phyloP scores from a whole-genome alignment of 2,797 vertebrate species.

The Enteromius mattozi region DNA sequence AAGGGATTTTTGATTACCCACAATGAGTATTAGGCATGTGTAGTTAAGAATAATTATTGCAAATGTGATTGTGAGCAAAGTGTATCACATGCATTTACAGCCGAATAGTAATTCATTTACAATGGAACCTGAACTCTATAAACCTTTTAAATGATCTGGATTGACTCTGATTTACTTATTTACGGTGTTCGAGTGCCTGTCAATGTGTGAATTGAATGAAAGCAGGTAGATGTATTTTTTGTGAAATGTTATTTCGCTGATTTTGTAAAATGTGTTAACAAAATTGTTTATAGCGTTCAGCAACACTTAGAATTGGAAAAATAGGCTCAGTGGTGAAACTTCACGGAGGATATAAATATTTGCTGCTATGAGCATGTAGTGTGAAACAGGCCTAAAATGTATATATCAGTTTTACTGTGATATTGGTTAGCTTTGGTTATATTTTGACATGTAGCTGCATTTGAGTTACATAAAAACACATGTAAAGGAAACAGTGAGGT shows the following conservation, averaged over 20 bases:
- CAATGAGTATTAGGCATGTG: background rate
- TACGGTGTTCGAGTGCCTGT: background rate
- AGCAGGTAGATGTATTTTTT: background rate
- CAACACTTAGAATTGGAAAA: background rate
- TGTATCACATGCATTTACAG: background rate
- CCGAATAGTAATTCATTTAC: background rate
- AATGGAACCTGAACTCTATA: background rate
- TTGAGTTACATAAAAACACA: constrained; percentile 9
- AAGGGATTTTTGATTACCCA: background rate
- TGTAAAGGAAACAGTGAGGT: background rate
- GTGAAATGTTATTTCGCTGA: background rate
- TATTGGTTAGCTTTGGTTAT: background rate
- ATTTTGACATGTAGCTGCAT: background rate
- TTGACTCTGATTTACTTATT: background rate
- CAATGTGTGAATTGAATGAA: background rate
- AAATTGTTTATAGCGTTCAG: background rate
- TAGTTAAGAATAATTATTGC: background rate
- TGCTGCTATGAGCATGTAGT: background rate
- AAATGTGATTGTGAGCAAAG: background rate
- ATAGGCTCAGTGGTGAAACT: background rate
- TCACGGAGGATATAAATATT: background rate
- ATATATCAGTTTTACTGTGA: background rate
- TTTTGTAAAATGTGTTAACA: background rate
- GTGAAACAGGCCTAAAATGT: background rate
- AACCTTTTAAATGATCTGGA: background rate